Base-by-base conservation (phyloP, 2,113 vertebrate species). In the Phrynosoma platyrhinos region DNA sequence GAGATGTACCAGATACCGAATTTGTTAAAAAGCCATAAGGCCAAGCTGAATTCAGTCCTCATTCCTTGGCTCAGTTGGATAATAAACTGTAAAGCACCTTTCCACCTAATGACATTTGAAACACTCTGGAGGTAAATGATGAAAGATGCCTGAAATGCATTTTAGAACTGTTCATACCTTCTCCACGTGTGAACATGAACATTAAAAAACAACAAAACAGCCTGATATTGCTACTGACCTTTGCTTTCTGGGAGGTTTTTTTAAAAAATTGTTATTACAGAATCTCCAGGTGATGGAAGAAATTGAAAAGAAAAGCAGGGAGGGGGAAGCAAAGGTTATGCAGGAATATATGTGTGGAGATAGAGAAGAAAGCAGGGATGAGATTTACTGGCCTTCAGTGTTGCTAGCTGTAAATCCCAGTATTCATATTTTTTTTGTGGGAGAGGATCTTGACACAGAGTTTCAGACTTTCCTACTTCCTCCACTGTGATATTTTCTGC, bases 11-110 rank as follows among this genome's bases (percentile, higher is more conserved):
- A 10, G 79, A 25, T 10, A 55, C 62, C 53, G 40, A 69, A 30
- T 52, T 66, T 68, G 20, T 69, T 36, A 71, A 47, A 87, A 80
- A 12, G 66, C 47, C n/a, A 55, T 8, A 71, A 87, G 42, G n/a
- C 14, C 64, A 87, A 55, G 8, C 23, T 30, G 40, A 14, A 25
- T n/a, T 85, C 76, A 30, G 25, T 64, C 40, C 40, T 87, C 66
- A n/a, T 87, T 71, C 23, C 23, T 27, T 36, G 75, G 30, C 84
- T 85, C 84, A 80, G 77, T 79, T 1, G 16, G 2, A 55, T 66
- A 77, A 36, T 77, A 82, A 82, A 55, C 32, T 66, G 32, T 82
- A 82, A 66, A 82, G 52, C 75, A 68, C 75, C 75, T 13, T 79
- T 76, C 55, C 58, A 20, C 40, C 27, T 25, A 25, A 53, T 87